Evolutionary conservation across 1,140 invertebrate genomes (phyloP).

Genomic region (Danaus plexippus): DNA sequence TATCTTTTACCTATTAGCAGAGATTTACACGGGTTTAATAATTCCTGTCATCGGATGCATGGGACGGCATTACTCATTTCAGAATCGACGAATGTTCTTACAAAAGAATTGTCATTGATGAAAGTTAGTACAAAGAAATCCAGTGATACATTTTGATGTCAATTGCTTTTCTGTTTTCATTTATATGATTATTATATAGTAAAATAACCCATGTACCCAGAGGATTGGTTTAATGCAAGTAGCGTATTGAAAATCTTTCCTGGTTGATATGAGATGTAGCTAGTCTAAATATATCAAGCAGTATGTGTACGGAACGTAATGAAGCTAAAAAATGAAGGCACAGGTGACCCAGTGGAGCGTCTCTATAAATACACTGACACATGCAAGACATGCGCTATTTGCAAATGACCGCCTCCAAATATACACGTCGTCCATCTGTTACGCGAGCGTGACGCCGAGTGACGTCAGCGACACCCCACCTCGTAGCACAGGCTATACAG

Average conservation of each 20-base stretch:
- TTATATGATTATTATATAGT: too few species aligned
- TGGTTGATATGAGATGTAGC: too few species aligned
- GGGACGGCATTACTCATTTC: conserved; percentile 12
- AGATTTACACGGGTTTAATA: conserved; percentile 31
- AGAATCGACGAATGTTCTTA: background rate
- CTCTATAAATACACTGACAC: conserved; percentile 52
- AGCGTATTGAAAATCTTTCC: too few species aligned
- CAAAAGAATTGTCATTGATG: too few species aligned
- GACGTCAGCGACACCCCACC: conserved; percentile 42
- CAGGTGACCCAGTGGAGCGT: conserved; percentile 46
- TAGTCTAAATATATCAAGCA: too few species aligned
- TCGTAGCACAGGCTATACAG: conserved; percentile 17
- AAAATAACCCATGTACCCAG: too few species aligned
- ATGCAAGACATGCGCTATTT: conserved; percentile 50
- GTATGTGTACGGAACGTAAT: conserved; percentile 1
- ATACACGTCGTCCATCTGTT: conserved; percentile 42
- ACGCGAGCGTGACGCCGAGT: conserved; percentile 53
- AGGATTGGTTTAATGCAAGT: too few species aligned
- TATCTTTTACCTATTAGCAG: conserved; percentile 17
- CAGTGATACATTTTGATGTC: too few species aligned
- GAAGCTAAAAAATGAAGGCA: conserved; percentile 20
- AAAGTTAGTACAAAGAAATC: too few species aligned
- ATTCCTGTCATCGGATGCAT: conserved; percentile 18
- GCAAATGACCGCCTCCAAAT: conserved; percentile 45
- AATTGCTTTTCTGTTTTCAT: too few species aligned